phyloP scores from a whole-genome alignment of 1,140 invertebrate species.

The Papilio aristodemus region DNA sequence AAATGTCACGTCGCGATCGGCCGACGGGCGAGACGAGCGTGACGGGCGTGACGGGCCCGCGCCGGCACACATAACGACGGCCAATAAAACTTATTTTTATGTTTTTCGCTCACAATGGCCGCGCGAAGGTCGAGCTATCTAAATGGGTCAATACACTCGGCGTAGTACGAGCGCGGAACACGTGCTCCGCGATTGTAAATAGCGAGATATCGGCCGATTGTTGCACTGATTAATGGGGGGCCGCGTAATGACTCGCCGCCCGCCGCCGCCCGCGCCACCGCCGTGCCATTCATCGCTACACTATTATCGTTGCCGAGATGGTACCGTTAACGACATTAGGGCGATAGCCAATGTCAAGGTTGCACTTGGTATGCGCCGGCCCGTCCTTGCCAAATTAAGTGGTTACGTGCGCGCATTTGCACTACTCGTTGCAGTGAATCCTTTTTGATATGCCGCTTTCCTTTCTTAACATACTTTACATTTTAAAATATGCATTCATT shows the following conservation, averaged over 20 bases:
- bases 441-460: conserved; percentile 32
- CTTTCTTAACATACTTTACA: not conserved
- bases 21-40: conserved; percentile 62
- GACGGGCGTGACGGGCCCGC: conserved; percentile 54
- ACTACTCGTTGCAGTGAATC: conserved; percentile 3
- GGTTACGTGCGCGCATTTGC: conserved; percentile 39
- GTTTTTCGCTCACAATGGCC: conserved; percentile 80
- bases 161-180: conserved; percentile 75
- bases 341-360: conserved; percentile 74
- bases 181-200: conserved; percentile 79
- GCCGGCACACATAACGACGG: conserved; percentile 75
- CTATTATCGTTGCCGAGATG: conserved; percentile 77
- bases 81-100: conserved; percentile 81
- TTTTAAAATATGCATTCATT: too few relatives aligned
- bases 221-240: conserved; percentile 79
- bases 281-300: conserved; percentile 74
- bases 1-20: conserved; percentile 80
- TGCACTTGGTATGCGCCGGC: conserved; percentile 69
- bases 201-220: conserved; percentile 80
- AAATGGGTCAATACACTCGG: conserved; percentile 80
- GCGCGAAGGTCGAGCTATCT: conserved; percentile 80
- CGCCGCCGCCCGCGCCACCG: conserved; percentile 57
- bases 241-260: conserved; percentile 70
- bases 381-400: conserved; percentile 54
- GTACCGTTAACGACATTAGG: conserved; percentile 72